These are phyloP conservation scores for Chloebia gouldiae DNA, from an alignment of 2,113 vertebrate species.

Conservation along the genomic window DNA sequence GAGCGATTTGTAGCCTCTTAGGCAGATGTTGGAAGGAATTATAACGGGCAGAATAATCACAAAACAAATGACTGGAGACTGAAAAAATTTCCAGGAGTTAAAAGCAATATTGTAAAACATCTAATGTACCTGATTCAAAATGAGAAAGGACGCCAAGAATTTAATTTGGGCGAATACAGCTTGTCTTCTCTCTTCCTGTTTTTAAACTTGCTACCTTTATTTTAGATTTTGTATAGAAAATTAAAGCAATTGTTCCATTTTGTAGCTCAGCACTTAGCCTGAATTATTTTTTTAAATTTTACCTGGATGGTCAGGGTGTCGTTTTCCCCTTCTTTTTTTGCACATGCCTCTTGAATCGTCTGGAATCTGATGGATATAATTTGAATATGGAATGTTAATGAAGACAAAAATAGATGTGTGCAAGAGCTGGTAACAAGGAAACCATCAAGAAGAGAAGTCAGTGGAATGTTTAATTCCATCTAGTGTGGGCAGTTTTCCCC, in stretches of 20 bases:
- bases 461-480: not conserved
- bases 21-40: not conserved
- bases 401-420: not conserved
- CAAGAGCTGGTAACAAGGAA: not conserved
- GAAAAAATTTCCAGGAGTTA: not conserved
- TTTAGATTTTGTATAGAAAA: not conserved
- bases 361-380: not conserved
- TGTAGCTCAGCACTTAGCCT: not conserved
- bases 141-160: not conserved
- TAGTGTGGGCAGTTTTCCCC: not conserved
- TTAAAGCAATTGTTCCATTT: not conserved
- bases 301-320: not conserved
- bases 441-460: not conserved
- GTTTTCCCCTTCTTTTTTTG: not conserved
- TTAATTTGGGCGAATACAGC: fast-evolving
- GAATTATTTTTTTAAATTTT: not conserved
- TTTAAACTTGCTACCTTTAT: not conserved
- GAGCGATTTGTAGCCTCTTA: not conserved
- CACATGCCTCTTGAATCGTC: fast-evolving
- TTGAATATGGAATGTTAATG: not conserved
- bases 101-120: not conserved
- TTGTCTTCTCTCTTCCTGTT: not conserved
- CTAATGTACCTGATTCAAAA: not conserved
- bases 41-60: not conserved
- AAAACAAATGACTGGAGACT: not conserved